Evolutionary conservation across 2,888 invertebrate species (phyloP), one percentile per base, ranked within the genome.

Genomic region (Liopterus haemorrhoidalis): DNA sequence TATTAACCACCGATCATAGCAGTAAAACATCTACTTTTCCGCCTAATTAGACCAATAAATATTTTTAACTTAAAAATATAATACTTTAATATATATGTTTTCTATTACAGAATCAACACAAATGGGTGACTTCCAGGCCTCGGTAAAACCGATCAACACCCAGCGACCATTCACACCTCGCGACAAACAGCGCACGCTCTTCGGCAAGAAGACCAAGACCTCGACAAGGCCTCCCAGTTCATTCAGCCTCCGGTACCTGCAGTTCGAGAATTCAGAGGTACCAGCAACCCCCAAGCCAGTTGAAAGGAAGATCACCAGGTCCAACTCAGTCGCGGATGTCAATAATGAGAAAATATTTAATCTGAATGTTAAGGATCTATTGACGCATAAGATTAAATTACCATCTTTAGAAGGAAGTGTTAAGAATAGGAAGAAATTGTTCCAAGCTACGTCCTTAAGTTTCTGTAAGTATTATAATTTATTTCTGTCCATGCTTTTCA

Each of bases 131-230:
- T 55, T 60, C 14, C 52, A 60, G 5, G 60, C 64, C 8, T 54
- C 63, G 2, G 63, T 69, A 11, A 67, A 80, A 21, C 75, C 82
- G 31, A 72, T 91, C 49, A 80, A 81, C 59, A 90, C 90, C 35
- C 81, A 84, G 44, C 74, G 91, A n/a, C 90, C 90, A 5, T 88
- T 82, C 64, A 91, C 91, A 8, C 90, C 90, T 5, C 75, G 84
- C 27, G 88, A 88, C 51, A 81, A 85, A 27, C 82, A 85, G 53
- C 74, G 90, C 21, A 79, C 82, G 11, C 72, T 90, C 5, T 90
- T 86, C 68, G 83, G 84, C 18, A 72, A 73, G 53, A 70, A 71
- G 27, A 68, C 68, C 11, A 64, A 60, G 55, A 57, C 70, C 28
- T 65, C 68, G 5, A 73, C 73, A 38, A 68, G 86, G 39, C 86